Conservation (phyloP, 2,113 vertebrate species). For the Elgaria multicarinata region DNA sequence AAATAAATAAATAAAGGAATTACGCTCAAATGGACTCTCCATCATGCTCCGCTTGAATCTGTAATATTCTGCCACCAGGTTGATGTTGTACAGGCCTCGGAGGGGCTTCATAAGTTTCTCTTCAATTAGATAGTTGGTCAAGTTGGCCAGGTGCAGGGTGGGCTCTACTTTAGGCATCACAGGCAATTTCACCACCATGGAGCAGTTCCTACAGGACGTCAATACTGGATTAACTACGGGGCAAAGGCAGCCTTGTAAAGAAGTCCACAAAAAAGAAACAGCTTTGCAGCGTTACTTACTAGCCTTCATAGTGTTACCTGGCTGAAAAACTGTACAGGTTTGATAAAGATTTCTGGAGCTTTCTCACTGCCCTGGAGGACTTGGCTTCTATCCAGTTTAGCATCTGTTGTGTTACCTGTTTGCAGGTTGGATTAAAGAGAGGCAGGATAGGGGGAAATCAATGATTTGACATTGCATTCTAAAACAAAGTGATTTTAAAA, state of each 20-base stretch:
- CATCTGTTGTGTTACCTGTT: constrained; percentile 75
- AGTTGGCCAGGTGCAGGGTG: constrained; percentile 62
- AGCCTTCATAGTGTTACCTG: constrained; percentile 52
- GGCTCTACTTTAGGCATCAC: constrained; percentile 63
- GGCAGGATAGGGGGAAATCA: not conserved
- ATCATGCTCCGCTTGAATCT: constrained; percentile 80
- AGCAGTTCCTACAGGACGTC: constrained; percentile 75
- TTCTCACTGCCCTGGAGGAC: constrained; percentile 56
- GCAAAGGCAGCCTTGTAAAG: not conserved
- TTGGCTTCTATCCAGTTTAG: constrained; percentile 61
- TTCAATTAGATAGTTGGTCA: constrained; percentile 81
- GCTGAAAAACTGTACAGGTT: constrained; percentile 61
- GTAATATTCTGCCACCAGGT: constrained; percentile 78
- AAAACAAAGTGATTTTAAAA: no score
- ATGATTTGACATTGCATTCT: not conserved
- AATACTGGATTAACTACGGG: not conserved
- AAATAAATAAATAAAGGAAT: no score
- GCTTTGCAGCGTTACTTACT: not conserved
- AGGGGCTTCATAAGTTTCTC: constrained; percentile 83
- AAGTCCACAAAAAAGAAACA: not conserved
- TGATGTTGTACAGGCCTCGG: constrained; percentile 66
- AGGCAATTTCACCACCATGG: constrained; percentile 69
- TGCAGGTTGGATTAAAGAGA: constrained; percentile 12
- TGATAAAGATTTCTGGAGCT: constrained; percentile 64
- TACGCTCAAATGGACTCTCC: constrained; percentile 83